Conservation (phyloP, 1,140 invertebrate genomes). For the Acromyrmex echinatior region DNA sequence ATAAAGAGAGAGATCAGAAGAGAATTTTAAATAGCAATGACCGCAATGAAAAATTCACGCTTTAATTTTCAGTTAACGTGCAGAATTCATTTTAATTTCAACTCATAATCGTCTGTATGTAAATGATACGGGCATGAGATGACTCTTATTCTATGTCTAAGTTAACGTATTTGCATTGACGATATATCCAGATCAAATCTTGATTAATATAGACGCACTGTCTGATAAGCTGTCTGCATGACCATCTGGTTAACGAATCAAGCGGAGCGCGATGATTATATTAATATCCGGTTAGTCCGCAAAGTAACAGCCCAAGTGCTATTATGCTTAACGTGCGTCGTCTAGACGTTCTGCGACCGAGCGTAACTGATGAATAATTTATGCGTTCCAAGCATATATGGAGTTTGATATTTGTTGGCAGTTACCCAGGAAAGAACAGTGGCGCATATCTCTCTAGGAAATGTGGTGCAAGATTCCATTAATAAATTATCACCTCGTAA, state of each 20-base stretch:
- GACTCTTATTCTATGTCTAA: not conserved
- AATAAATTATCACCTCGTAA: constrained; percentile 22
- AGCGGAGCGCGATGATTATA: constrained; percentile 52
- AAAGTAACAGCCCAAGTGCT: constrained; percentile 30
- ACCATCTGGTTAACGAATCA: constrained; percentile 38
- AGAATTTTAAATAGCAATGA: not conserved
- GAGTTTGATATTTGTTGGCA: constrained; percentile 25
- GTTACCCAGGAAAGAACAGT: constrained; percentile 3
- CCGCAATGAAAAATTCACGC: not conserved
- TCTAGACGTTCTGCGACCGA: constrained; percentile 66
- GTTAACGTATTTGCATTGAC: not conserved
- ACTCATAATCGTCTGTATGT: too few relatives aligned
- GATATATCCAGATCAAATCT: constrained; percentile 22
- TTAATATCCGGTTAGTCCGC: constrained; percentile 68
- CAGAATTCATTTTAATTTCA: not conserved
- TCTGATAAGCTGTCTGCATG: not conserved
- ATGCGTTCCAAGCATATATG: constrained; percentile 55
- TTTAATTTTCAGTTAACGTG: not conserved
- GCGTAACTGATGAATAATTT: constrained; percentile 74
- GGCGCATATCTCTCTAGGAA: not conserved
- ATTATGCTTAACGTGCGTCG: constrained; percentile 68
- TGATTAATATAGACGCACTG: constrained; percentile 17
- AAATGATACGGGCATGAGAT: not conserved
- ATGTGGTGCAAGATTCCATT: not conserved
- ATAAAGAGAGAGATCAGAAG: not conserved